Percentiles rank a stretch among this genome's conserved stretches.
phyloP scores from a whole-genome alignment of 2,113 vertebrate genomes.

The Smithornis capensis region DNA sequence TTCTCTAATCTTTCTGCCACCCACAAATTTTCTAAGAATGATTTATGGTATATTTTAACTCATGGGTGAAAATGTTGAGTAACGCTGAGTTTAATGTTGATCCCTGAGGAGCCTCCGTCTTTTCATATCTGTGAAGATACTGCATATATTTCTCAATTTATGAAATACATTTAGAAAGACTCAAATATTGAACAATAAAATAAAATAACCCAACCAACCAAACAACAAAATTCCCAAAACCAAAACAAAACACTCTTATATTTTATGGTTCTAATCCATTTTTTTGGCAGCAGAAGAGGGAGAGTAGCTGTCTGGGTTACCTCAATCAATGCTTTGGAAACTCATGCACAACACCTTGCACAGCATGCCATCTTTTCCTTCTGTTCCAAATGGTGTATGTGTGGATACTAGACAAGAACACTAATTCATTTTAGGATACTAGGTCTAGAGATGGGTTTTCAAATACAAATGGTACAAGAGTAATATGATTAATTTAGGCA shows the following conservation, averaged over 20 bases:
- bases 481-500: not conserved
- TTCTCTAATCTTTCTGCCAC: slow-evolving; percentile 10
- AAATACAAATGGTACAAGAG: not conserved
- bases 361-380: not conserved
- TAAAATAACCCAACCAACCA: accelerated
- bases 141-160: not conserved
- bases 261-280: not conserved
- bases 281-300: not conserved
- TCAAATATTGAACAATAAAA: not conserved
- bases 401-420: not conserved
- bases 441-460: not conserved
- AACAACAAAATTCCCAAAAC: not conserved
- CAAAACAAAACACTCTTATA: not conserved
- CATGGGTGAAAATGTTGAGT: slow-evolving; percentile 43
- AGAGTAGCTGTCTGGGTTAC: not conserved
- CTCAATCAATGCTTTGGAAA: not conserved
- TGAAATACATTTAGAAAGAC: not conserved
- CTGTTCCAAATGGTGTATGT: not conserved
- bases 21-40: slow-evolving; percentile 38
- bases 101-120: slow-evolving; percentile 8
- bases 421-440: not conserved
- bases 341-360: not conserved
- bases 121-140: not conserved
- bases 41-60: slow-evolving; percentile 49
- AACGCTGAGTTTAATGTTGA: slow-evolving; percentile 9